phyloP scores from a whole-genome alignment of 2,113 vertebrate genomes.

The Numenius arquata region DNA sequence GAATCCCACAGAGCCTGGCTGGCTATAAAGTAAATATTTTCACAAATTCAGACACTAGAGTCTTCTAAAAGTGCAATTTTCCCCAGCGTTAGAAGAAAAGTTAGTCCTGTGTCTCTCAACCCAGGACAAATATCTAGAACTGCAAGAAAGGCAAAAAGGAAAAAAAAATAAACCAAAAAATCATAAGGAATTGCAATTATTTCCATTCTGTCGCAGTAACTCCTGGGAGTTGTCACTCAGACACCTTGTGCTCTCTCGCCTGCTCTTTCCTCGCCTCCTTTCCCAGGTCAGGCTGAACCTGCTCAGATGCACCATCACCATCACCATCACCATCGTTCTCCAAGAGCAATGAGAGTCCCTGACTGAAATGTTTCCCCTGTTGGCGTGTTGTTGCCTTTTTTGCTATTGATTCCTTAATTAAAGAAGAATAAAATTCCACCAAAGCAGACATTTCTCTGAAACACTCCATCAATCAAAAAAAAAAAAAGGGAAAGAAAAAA shows the following conservation, averaged over 20 bases:
- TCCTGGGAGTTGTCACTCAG: neutral
- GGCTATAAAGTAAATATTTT: too few relatives aligned
- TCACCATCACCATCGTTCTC: neutral
- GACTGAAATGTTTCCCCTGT: neutral
- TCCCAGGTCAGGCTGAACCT: neutral
- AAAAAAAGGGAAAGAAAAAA: neutral
- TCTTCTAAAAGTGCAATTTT: too few relatives aligned
- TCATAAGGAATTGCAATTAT: neutral
- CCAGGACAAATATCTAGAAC: neutral
- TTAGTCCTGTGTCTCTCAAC: too few relatives aligned
- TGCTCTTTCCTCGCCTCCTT: neutral
- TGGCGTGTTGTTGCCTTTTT: neutral
- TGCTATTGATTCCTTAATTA: slow-evolving; percentile 20
- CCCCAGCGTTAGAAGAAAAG: too few relatives aligned
- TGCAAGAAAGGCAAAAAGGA: neutral
- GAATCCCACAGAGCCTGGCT: too few relatives aligned
- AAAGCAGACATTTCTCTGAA: neutral
- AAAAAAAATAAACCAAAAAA: too few relatives aligned
- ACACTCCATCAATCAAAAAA: neutral
- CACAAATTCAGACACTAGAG: too few relatives aligned
- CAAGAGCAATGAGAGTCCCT: neutral
- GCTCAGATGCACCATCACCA: neutral
- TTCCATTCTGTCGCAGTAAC: neutral
- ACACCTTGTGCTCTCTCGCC: neutral
- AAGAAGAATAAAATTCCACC: neutral